Conservation (phyloP, 1,140 invertebrate genomes). For the Asbolus verrucosus region DNA sequence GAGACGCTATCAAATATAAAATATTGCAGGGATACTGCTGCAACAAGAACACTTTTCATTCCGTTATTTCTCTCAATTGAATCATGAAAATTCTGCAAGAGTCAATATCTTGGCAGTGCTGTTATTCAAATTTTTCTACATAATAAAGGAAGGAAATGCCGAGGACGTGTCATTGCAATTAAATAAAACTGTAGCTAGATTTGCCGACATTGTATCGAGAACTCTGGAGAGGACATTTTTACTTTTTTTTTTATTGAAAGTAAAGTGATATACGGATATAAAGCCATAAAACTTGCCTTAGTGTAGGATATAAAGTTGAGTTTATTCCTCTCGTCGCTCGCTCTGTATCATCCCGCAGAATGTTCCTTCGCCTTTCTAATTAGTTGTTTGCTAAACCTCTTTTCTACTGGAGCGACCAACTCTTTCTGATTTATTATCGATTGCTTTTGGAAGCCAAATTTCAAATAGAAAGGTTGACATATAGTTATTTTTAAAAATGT, state of each 20-base stretch:
- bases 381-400: slow-evolving; percentile 36
- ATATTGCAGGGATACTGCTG: slow-evolving; percentile 28
- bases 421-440: neutral
- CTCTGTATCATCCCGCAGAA: slow-evolving; percentile 13
- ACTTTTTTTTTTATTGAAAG: slow-evolving; percentile 32
- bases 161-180: slow-evolving; percentile 7
- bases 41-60: slow-evolving; percentile 10
- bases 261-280: slow-evolving; percentile 27
- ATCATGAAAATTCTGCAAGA: slow-evolving; percentile 15
- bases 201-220: slow-evolving; percentile 11
- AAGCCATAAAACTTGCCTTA: slow-evolving; percentile 24
- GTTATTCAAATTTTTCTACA: too few species aligned
- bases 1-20: slow-evolving; percentile 49
- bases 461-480: too few species aligned
- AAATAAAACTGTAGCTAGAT: slow-evolving; percentile 18
- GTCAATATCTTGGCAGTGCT: neutral
- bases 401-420: slow-evolving; percentile 9
- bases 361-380: slow-evolving; percentile 28
- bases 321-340: slow-evolving; percentile 3
- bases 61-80: slow-evolving; percentile 3
- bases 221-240: slow-evolving; percentile 16
- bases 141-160: slow-evolving; percentile 10
- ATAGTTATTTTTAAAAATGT: too few species aligned
- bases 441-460: too few species aligned
- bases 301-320: slow-evolving; percentile 14